Evolutionary conservation across 2,888 invertebrate genomes (phyloP), one percentile per base, ranked within the genome.

Genomic region (Archips xylosteana): DNA sequence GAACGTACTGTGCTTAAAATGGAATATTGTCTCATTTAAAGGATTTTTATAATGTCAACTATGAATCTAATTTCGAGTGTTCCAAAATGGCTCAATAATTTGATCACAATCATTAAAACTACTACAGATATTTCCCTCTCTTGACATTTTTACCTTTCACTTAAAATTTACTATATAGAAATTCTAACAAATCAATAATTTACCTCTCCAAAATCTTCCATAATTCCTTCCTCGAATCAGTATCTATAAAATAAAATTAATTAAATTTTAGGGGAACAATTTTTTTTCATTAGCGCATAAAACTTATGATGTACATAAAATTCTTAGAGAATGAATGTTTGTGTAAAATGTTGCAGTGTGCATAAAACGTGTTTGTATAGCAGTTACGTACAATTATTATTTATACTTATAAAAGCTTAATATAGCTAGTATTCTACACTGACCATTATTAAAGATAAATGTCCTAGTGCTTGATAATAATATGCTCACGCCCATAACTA

Each of bases 301-400:
- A 71, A 82, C 85, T 86, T 85, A 87, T 86, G 84, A 87, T 71
- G 70, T 66, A 71, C 81, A 75, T 77, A 76, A 76, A 76, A 79
- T 81, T 81, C 77, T 79, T 84, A 82, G 81, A 69, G 51, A 66
- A 78, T 70, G 66, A 67, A 69, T 71, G 70, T 66, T 67, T 74
- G 66, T 74, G 66, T 73, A 32, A 65, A 34, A 57, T 62, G 12
- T 39, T 36, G 64, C 9, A 36, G 63, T 57, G 68, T 73, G 72
- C n/a, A 32, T 49, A 51, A 36, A 13, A 8, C 12, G 15, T 15
- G n/a, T 47, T 9, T 36, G 36, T 51, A 65, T 13, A 34, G 39
- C 3, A 0, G 13, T 4, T 59, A 34, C 36, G 3, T 74, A 70
- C 72, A 74, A 65, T 61, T 73, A 23, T 23, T 2, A 54, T 23